Conservation (phyloP, 2,113 vertebrate genomes). For the Osmerus eperlanus region DNA sequence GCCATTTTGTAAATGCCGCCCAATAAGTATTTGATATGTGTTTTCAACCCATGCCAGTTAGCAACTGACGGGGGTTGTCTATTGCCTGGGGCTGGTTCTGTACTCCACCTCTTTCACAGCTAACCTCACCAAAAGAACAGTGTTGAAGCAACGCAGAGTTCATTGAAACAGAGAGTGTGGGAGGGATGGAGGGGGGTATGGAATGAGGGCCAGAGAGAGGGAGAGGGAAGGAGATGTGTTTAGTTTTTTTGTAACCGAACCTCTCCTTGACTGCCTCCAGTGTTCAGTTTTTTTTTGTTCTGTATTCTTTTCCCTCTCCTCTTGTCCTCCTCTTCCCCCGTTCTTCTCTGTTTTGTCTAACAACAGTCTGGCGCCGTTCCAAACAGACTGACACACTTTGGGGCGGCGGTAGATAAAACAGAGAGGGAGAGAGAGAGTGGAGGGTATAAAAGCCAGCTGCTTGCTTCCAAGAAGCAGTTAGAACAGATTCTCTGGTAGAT, state of each 20-base stretch:
- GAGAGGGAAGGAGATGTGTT: background rate
- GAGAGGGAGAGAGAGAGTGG: background rate
- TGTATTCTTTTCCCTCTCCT: background rate
- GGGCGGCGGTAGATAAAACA: background rate
- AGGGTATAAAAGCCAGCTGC: constrained; percentile 6
- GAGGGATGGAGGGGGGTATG: background rate
- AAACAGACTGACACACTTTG: constrained; percentile 34
- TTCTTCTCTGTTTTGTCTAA: constrained; percentile 35
- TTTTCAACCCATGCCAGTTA: too few species aligned
- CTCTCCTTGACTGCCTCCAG: constrained; percentile 17
- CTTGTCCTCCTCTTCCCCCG: background rate
- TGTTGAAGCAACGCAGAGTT: background rate
- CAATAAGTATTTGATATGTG: too few species aligned
- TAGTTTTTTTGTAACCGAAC: background rate
- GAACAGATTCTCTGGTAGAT: background rate
- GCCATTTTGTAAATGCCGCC: too few species aligned
- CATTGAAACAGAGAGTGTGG: background rate
- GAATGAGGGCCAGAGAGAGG: background rate
- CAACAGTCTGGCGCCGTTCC: constrained; percentile 36
- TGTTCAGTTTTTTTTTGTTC: background rate
- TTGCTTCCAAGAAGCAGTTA: constrained; percentile 22
- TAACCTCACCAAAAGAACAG: background rate
- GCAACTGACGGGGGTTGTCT: too few species aligned
- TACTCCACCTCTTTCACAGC: too few species aligned
- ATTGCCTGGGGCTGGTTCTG: too few species aligned